Evolutionary conservation across 1,140 invertebrate species (phyloP), one percentile per base, ranked within the genome.

Genomic region (Heliconius himera): DNA sequence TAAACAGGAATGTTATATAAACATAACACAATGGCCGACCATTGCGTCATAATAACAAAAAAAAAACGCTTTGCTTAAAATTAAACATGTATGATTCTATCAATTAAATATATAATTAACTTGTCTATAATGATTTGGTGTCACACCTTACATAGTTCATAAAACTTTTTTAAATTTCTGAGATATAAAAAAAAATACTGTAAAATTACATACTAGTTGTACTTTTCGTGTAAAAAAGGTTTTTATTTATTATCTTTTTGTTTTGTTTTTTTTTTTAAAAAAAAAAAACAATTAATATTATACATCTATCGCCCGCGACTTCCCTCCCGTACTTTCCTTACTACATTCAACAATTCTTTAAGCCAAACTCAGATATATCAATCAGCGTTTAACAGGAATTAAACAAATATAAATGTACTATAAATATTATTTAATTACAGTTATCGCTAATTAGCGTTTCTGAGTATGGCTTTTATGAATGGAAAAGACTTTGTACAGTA

Each of bases 151-250:
- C 13, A 29, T 29, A 66, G 11, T 29, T 66, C 11, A 46, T 46
- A 46, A 66, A 33, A 4, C 3, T 33, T 29, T 11, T 66, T 29
- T 13, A 1, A 60, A 29, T 29, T 29, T 29, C 60, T 66, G 60
- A 66, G 60, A 66, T 66, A 66, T 66, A 66, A 66, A 74, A 54
- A n/a, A 78, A 60, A 78, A 78, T 78, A 78, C 77, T 78, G 56
- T 74, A 36, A 78, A 41, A 72, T 56, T 73, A 70, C 56, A 74
- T 56, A 26, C 79, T 80, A 80, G 29, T 80, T 80, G 79, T 80
- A 80, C 79, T 80, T 73, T 80, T 41, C 74, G 22, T 38, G 72
- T 80, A 80, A 33, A 80, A 76, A 66, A 66, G 29, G 60, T 66
- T 26, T 56, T 60, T 60, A 22, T 26, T 66, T 66, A 66, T 66